Base-by-base conservation (phyloP, 2,113 vertebrate species). In the Triplophysa rosa region DNA sequence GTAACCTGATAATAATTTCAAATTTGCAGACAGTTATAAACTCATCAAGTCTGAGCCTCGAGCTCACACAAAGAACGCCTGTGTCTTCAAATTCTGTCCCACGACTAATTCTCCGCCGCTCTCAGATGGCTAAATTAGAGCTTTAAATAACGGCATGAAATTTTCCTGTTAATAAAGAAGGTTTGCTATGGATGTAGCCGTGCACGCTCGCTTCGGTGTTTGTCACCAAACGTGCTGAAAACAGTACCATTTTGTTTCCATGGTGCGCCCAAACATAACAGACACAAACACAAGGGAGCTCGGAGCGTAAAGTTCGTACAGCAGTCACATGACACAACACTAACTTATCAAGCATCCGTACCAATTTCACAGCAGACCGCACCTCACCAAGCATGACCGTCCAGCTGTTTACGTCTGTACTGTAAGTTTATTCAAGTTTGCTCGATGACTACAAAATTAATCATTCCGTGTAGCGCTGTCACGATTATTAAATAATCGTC, bases 11-110 rank as follows among this genome's bases (percentile, higher is more conserved):
- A 82, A 82, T 82, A 58, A 86, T 73, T 80, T 65, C 23, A 80
- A 77, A 76, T 79, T 26, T 73, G 71, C 84, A 75, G 71, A 84
- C 78, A 83, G 67, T 81, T 84, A 84, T 80, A 90, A 87, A 86
- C 84, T 89, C 86, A 83, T 80, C 76, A 62, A 77, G 72, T 75
- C 69, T 64, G 49, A 63, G 67, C 54, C 29, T 66, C 16, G 16
- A 26, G 78, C 80, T 77, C 24, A 52, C 62, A 82, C 70, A 71
- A 75, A 21, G 67, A n/a, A 75, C 29, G 56, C n/a, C 80, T 80
- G 66, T 73, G 37, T 68, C 61, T 77, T 77, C 45, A 11, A 52
- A 64, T 77, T 69, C 69, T 62, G 67, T 37, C 65, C 54, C 58
- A 54, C 26, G 72, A n/a, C 52, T 40, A 70, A 21, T 49, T 69